phyloP scores from a whole-genome alignment of 2,113 vertebrate genomes.

The Candoia aspera region DNA sequence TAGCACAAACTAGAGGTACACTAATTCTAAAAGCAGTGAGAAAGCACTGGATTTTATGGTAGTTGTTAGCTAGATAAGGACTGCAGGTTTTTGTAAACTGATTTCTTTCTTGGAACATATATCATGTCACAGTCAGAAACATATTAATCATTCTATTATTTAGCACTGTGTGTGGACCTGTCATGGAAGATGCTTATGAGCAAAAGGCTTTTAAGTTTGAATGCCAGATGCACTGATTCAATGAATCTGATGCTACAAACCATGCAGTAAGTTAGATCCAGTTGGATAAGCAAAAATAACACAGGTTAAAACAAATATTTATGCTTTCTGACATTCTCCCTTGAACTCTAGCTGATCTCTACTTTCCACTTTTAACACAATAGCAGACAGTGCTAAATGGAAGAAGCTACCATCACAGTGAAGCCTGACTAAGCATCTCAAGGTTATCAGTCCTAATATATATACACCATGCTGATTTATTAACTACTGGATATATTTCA shows the following conservation, averaged over 20 bases:
- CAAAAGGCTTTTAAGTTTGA: not conserved
- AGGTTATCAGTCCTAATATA: not conserved
- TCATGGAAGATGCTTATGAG: not conserved
- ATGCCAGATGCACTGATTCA: not conserved
- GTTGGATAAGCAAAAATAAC: not conserved
- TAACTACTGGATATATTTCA: not conserved
- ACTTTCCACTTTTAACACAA: not conserved
- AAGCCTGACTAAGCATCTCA: not conserved
- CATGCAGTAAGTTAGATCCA: not conserved
- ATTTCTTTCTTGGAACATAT: not conserved
- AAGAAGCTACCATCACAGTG: not conserved
- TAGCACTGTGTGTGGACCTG: not conserved
- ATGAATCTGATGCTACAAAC: not conserved
- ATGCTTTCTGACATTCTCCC: not conserved
- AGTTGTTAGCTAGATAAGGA: not conserved
- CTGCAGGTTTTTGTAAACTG: not conserved
- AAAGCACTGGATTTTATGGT: not conserved
- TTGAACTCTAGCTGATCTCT: too few relatives aligned
- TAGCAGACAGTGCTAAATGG: not conserved
- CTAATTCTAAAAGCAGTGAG: not conserved
- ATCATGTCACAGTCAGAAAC: not conserved
- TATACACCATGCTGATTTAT: not conserved
- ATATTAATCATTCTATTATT: not conserved
- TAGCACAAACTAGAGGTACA: not conserved
- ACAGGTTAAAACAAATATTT: not conserved